These are phyloP conservation scores for Sapayoa aenigma DNA, from an alignment of 2,113 vertebrate species.

Conservation along the genomic window DNA sequence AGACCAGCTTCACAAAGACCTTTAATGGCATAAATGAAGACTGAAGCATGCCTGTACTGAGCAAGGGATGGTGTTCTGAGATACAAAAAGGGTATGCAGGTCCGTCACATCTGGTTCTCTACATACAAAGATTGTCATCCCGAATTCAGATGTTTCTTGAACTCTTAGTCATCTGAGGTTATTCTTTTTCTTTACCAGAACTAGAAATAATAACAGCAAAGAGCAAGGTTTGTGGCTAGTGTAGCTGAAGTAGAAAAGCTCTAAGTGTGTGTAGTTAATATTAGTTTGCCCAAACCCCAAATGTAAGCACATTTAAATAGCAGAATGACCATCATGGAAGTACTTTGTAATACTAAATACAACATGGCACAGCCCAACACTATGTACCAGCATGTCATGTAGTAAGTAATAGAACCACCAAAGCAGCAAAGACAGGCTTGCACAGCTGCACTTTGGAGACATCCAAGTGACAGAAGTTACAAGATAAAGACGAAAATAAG, in stretches of 20 bases:
- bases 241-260: neutral
- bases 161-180: neutral
- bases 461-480: neutral
- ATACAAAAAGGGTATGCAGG: neutral
- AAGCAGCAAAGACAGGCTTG: neutral
- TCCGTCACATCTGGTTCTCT: neutral
- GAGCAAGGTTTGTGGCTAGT: neutral
- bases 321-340: neutral
- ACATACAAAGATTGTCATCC: neutral
- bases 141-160: neutral
- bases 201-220: neutral
- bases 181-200: neutral
- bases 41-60: rapidly evolving
- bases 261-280: neutral
- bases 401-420: neutral
- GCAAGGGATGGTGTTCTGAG: neutral
- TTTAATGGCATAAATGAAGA: neutral
- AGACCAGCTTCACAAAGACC: neutral
- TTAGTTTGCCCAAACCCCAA: neutral
- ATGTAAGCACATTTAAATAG: neutral
- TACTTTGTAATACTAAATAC: neutral
- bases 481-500: neutral
- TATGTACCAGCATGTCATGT: rapidly evolving
- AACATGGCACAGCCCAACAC: neutral
- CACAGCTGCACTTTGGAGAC: neutral